Evolutionary conservation across 2,888 invertebrate species (phyloP).

Genomic region (Hoplodrina ambigua): DNA sequence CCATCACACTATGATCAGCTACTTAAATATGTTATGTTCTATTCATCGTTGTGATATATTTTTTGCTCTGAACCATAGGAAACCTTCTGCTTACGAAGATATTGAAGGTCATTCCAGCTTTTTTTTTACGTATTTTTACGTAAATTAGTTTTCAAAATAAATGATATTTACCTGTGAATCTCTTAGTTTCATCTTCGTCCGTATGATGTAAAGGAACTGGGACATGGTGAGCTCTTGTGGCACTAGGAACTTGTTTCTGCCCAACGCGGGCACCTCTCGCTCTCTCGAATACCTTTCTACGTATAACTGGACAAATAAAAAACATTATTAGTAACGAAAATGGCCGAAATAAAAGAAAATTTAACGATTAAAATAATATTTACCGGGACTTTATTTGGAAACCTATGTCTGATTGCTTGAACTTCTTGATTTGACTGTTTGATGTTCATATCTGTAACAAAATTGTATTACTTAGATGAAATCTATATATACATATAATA

Average conservation of each 20-base stretch:
- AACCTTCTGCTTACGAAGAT: no score
- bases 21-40: no score
- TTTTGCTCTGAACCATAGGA: no score
- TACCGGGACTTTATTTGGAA: conserved; percentile 95
- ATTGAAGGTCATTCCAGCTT: no score
- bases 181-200: conserved; percentile 86
- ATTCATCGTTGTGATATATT: no score
- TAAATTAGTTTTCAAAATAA: no score
- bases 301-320: conserved; percentile 91
- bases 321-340: background rate
- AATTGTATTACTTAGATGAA: conserved; percentile 1
- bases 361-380: conserved; percentile 74
- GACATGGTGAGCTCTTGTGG: conserved; percentile 97
- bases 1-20: background rate
- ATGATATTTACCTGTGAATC: conserved; percentile 80
- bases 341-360: background rate
- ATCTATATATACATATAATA: no score
- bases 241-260: conserved; percentile 96
- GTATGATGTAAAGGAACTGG: conserved; percentile 95
- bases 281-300: conserved; percentile 95
- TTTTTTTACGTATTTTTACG: no score
- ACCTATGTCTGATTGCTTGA: conserved; percentile 93
- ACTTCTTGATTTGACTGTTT: conserved; percentile 90
- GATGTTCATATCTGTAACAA: conserved; percentile 75
- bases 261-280: conserved; percentile 93